Base-by-base conservation (phyloP, 2,888 invertebrate species). In the Folsomia manolachei region DNA sequence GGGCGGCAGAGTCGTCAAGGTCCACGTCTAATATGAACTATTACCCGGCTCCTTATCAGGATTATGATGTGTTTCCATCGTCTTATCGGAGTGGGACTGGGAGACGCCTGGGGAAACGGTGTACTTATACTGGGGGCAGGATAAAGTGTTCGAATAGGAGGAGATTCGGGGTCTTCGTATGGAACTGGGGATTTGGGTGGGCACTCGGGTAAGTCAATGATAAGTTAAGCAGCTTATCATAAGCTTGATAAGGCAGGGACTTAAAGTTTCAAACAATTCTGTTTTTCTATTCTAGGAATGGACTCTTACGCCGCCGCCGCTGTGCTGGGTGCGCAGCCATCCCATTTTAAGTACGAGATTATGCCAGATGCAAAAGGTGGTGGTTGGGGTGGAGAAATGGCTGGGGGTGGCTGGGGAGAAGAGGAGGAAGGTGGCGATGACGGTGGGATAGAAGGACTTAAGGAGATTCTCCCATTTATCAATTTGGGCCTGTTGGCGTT, bases 401-500 rank as follows among this genome's bases (percentile, higher is more conserved):
- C 18, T n/a, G 62, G 63, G 2, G 19, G 52, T 7, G 56, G 56
- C 56, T 56, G 56, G 56, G 56, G 56, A 19, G 21, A 19, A 21
- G 56, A 56, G n/a, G 72, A 69, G 1, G 24, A 4, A 0, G 73
- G 70, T 52, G 69, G 62, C 11, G 66, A 52, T 9, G 62, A 21
- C 26, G n/a, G 56, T 52, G 72, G 70, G 18, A 39, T 56, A 2
- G 73, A 56, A 56, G 56, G 11, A 7, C 56, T 56, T 7, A 51
- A 51, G 18, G 51, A 51, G 18, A 51, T 51, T 51, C 18, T 56
- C 21, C 18, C 18, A n/a, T 56, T 14, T 19, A 56, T 56, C 56
- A 11, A 9, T 51, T 53, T 69, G 21, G 73, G 75, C 1, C 53
- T 73, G 7, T 9, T 73, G 51, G 76, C 73, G n/a, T 69, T 76